Evolutionary conservation across 1,140 invertebrate genomes (phyloP).

Genomic region (Meteorus sp.): DNA sequence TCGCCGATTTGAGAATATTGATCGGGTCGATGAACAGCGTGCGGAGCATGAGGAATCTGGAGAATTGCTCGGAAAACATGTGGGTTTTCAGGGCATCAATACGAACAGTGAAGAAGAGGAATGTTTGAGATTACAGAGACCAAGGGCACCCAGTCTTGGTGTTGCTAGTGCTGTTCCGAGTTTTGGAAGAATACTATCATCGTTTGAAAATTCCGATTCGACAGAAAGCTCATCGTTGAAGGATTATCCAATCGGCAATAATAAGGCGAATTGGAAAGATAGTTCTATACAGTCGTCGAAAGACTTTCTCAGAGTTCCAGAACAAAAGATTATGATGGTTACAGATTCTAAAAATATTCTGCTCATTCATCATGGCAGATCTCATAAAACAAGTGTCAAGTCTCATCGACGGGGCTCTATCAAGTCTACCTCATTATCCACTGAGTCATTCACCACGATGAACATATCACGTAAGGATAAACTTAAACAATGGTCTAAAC

Average conservation of each 20-base stretch:
- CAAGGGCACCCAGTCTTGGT: conserved; percentile 31
- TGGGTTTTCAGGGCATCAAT: neutral
- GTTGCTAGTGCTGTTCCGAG: conserved; percentile 31
- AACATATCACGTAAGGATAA: neutral
- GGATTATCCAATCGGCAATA: neutral
- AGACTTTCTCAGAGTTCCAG: conserved; percentile 20
- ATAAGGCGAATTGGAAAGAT: too few species aligned
- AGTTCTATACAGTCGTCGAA: neutral
- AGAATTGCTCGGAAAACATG: neutral
- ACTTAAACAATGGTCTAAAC: conserved; percentile 9
- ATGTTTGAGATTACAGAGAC: conserved; percentile 2
- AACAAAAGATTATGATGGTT: neutral
- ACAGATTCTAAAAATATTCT: too few species aligned
- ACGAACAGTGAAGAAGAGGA: neutral
- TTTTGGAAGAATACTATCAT: conserved; percentile 33
- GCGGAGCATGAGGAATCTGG: neutral
- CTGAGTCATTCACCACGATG: too few species aligned
- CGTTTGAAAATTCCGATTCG: conserved; percentile 27
- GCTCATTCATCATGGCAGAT: too few species aligned
- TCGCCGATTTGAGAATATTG: neutral
- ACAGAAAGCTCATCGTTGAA: conserved; percentile 10
- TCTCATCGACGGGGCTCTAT: too few species aligned
- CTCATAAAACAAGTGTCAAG: too few species aligned
- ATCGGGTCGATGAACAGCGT: neutral
- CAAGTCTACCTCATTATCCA: too few species aligned